Evolutionary conservation across 2,113 vertebrate species (phyloP).

Genomic region (Heterocephalus glaber): DNA sequence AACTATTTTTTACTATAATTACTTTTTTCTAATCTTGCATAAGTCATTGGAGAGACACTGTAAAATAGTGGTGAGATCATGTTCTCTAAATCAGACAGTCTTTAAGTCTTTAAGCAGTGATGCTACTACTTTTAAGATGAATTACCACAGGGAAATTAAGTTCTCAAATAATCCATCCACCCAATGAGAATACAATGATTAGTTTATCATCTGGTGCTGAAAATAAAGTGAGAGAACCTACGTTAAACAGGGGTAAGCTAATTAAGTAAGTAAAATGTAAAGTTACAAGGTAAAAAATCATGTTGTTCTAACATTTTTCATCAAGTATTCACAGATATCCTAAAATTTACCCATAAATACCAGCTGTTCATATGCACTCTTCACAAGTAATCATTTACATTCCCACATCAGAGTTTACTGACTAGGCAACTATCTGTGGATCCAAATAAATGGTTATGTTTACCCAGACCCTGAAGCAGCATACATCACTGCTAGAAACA

Average conservation of each 20-base stretch:
- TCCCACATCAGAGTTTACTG: conserved; percentile 52
- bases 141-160: neutral
- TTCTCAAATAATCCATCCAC: neutral
- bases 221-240: neutral
- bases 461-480: neutral
- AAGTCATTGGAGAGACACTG: neutral
- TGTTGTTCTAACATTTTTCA: neutral
- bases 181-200: neutral
- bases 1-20: neutral
- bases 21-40: neutral
- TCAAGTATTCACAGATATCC: conserved; percentile 58
- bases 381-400: conserved; percentile 47
- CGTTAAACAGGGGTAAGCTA: conserved; percentile 4
- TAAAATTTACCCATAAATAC: conserved; percentile 51
- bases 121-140: neutral
- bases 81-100: neutral
- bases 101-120: too few relatives aligned
- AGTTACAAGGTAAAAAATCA: neutral
- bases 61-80: neutral
- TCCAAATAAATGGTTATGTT: conserved; percentile 55
- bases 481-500: conserved; percentile 25
- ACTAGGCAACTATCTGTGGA: conserved; percentile 50
- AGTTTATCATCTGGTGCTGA: neutral
- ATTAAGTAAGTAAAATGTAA: conserved; percentile 28
- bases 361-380: conserved; percentile 42